phyloP scores from a whole-genome alignment of 1,140 invertebrate species.

The Aphaenogaster rudis region DNA sequence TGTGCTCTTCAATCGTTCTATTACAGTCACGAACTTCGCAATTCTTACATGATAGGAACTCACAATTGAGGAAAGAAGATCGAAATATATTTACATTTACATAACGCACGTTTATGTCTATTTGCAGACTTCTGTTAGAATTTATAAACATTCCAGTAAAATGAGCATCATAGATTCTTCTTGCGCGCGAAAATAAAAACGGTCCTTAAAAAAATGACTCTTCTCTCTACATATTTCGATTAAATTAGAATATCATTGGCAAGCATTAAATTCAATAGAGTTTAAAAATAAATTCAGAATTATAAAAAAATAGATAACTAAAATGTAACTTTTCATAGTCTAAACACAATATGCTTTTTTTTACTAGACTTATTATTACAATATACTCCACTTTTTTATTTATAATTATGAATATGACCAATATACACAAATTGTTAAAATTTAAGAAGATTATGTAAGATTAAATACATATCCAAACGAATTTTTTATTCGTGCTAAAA shows the following conservation, averaged over 20 bases:
- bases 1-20: background rate
- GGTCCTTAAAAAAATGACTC: background rate
- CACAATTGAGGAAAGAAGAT: constrained; percentile 18
- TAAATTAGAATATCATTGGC: background rate
- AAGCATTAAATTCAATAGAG: background rate
- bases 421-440: background rate
- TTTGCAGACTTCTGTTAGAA: background rate
- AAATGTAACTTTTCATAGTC: background rate
- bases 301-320: constrained; percentile 10
- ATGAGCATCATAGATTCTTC: background rate
- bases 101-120: constrained; percentile 17
- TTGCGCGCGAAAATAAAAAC: background rate
- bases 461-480: background rate
- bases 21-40: background rate
- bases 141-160: background rate
- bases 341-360: background rate
- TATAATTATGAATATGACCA: background rate
- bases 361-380: constrained; percentile 23
- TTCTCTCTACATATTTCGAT: background rate
- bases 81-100: constrained; percentile 27
- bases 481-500: background rate
- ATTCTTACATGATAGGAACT: constrained; percentile 31
- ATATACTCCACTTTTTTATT: background rate
- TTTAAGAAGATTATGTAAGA: background rate
- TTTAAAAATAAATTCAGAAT: background rate